A percentile compares a stretch with the other conserved stretches of the same genome.
Evolutionary conservation across 1,140 invertebrate genomes (phyloP).

Genomic region (Cydia amplana): DNA sequence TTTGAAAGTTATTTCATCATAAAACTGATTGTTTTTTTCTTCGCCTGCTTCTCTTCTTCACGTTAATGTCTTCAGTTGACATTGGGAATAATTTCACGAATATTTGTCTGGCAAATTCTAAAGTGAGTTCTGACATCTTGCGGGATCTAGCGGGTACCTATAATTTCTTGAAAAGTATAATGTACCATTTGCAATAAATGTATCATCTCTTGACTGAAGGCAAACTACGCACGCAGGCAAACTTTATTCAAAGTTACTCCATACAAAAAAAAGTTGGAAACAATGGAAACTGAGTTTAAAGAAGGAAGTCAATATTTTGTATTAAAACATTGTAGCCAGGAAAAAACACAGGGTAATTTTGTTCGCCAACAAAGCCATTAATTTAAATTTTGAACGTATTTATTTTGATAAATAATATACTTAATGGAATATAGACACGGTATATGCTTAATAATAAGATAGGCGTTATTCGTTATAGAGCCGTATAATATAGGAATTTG

Average conservation of each 20-base stretch:
- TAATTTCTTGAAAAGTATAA: no score
- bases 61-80: no score
- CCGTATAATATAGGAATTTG: background rate
- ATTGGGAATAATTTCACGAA: no score
- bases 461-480: background rate
- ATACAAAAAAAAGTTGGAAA: background rate
- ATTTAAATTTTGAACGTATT: background rate
- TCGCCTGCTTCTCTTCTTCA: no score
- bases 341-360: conserved; percentile 12
- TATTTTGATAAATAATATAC: conserved; percentile 6
- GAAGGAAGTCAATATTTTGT: background rate
- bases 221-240: no score
- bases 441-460: background rate
- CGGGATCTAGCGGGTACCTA: no score
- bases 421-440: conserved; percentile 4
- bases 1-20: background rate
- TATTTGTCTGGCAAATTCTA: no score
- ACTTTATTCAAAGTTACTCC: background rate
- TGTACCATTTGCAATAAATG: no score
- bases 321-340: background rate
- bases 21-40: no score
- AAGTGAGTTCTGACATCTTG: no score
- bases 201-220: no score
- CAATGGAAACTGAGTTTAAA: background rate
- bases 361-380: background rate